Conservation (phyloP, 2,888 invertebrate species). For the Ichneumoninae sp. region DNA sequence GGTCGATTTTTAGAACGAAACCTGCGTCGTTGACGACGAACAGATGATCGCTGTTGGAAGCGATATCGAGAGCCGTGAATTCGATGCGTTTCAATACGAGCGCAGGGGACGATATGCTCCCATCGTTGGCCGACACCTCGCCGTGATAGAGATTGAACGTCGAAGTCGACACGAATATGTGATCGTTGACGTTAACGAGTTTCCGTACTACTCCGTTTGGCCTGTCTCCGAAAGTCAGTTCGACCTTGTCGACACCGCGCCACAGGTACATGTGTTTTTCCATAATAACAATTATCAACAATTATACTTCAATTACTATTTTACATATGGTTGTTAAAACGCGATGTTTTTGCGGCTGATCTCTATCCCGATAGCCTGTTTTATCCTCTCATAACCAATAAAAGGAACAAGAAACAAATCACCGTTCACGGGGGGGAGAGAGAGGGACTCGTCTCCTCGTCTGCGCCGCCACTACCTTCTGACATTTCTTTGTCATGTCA, state of each 20-base stretch:
- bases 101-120: constrained; percentile 81
- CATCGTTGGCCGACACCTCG: constrained; percentile 76
- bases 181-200: constrained; percentile 84
- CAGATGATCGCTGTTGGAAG: constrained; percentile 87
- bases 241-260: constrained; percentile 79
- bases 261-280: constrained; percentile 80
- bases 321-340: background rate
- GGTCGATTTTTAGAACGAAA: constrained; percentile 86
- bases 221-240: constrained; percentile 77
- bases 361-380: background rate
- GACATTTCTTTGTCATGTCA: constrained; percentile 63
- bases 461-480: constrained; percentile 40
- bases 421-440: constrained; percentile 24
- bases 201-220: constrained; percentile 82
- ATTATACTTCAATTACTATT: constrained; percentile 24
- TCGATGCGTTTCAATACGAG: constrained; percentile 85
- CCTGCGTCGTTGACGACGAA: constrained; percentile 88
- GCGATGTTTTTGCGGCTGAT: background rate
- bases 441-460: constrained; percentile 42
- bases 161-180: constrained; percentile 84
- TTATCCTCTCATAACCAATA: constrained; percentile 5
- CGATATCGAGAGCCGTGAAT: constrained; percentile 88
- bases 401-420: constrained; percentile 45
- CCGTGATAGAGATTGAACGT: constrained; percentile 84
- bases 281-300: constrained; percentile 65